A percentile compares a stretch with the other conserved stretches of the same genome.
These are phyloP conservation scores for western clawed frog (Xenopus tropicalis) DNA, from an alignment of 2,113 vertebrate species.

Conservation along the genomic window DNA sequence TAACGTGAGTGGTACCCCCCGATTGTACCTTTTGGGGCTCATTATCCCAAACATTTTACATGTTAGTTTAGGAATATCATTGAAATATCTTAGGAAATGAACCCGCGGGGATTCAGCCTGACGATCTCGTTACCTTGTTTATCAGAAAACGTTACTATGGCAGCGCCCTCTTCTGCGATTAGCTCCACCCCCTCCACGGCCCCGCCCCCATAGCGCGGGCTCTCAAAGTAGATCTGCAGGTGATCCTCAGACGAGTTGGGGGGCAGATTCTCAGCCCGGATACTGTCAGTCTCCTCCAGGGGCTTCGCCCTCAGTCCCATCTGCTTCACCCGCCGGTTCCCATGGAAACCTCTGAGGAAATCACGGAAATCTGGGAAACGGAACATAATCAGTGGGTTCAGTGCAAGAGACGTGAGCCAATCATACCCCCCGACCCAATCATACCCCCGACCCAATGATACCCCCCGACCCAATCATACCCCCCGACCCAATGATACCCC, in stretches of 20 bases:
- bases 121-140: slow-evolving; percentile 63
- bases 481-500: no score
- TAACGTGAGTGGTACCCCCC: no score
- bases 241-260: slow-evolving; percentile 48
- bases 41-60: no score
- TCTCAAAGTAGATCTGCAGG: slow-evolving; percentile 75
- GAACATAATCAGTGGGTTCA: background rate
- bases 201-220: slow-evolving; percentile 57
- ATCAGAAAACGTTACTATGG: slow-evolving; percentile 71
- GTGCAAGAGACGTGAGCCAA: no score
- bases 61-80: no score
- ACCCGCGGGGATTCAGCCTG: no score
- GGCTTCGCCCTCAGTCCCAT: slow-evolving; percentile 58
- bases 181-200: slow-evolving; percentile 50
- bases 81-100: no score
- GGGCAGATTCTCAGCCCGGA: slow-evolving; percentile 73
- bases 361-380: slow-evolving; percentile 54
- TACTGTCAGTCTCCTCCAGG: slow-evolving; percentile 66
- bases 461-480: no score
- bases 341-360: slow-evolving; percentile 61
- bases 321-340: slow-evolving; percentile 51
- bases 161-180: slow-evolving; percentile 64
- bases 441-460: no score
- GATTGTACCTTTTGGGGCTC: no score
- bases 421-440: no score